Conservation (phyloP, 2,888 invertebrate species). For the Agapetus fuscipes region DNA sequence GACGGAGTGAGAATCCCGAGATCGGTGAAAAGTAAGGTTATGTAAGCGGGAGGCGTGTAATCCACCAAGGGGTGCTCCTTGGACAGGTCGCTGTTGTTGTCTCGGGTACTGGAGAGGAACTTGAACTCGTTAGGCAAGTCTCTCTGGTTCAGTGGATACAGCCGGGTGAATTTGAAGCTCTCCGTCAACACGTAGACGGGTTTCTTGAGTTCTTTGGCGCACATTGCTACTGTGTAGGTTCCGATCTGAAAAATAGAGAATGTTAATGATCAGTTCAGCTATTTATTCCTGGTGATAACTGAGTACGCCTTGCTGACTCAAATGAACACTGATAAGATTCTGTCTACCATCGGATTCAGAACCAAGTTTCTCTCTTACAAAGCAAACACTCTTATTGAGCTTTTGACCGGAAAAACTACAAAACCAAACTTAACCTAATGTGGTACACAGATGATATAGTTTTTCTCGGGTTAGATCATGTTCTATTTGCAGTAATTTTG, state of each 20-base stretch:
- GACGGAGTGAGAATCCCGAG: conserved; percentile 92
- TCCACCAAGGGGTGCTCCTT: conserved; percentile 85
- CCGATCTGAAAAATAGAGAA: conserved; percentile 54
- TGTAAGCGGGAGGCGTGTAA: conserved; percentile 92
- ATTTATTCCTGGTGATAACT: no score
- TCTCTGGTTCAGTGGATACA: conserved; percentile 87
- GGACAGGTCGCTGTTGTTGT: conserved; percentile 34
- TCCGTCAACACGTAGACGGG: conserved; percentile 94
- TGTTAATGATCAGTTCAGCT: no score
- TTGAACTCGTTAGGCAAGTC: conserved; percentile 88
- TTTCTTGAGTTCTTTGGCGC: conserved; percentile 83
- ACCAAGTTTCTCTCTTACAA: no score
- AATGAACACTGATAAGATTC: no score
- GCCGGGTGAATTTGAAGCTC: conserved; percentile 92
- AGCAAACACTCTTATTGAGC: no score
- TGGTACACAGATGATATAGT: no score
- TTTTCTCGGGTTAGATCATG: no score
- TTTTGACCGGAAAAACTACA: no score
- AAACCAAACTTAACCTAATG: no score
- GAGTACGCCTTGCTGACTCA: no score
- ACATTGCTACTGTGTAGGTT: conserved; percentile 74
- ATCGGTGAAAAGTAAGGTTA: conserved; percentile 90
- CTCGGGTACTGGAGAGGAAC: conserved; percentile 45
- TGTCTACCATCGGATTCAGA: no score
- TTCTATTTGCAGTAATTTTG: no score